These are phyloP conservation scores for Sigmodon hispidus DNA, from an alignment of 2,113 vertebrate genomes.

Conservation along the genomic window DNA sequence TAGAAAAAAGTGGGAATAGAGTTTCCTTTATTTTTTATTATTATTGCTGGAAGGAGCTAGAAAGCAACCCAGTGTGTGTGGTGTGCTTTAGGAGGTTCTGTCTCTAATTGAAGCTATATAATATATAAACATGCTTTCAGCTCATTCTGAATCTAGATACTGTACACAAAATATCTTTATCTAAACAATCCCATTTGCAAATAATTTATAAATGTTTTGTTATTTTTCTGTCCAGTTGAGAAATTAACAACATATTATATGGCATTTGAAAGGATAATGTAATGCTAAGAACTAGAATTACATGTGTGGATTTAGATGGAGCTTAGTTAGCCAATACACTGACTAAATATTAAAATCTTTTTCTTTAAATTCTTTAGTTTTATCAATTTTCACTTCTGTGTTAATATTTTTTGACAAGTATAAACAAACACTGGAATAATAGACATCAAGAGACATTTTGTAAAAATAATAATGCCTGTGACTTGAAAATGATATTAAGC, in stretches of 20 bases:
- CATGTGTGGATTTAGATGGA: background rate
- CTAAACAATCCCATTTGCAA: background rate
- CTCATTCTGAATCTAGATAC: background rate
- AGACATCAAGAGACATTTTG: slow-evolving; percentile 9
- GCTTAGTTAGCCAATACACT: background rate
- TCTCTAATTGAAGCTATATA: background rate
- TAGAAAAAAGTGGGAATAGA: background rate
- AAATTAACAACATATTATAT: background rate
- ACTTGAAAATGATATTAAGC: slow-evolving; percentile 64
- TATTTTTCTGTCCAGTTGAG: background rate
- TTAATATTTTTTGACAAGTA: slow-evolving; percentile 3
- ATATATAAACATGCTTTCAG: background rate
- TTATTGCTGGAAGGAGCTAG: background rate
- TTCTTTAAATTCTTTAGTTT: slow-evolving; percentile 34
- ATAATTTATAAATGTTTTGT: background rate
- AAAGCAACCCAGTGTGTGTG: background rate
- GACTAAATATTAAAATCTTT: slow-evolving; percentile 26
- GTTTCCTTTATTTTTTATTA: background rate
- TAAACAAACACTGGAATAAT: slow-evolving; percentile 35
- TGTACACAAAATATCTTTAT: background rate
- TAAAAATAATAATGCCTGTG: slow-evolving; percentile 29
- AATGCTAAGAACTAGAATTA: background rate
- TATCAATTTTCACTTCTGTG: slow-evolving; percentile 19
- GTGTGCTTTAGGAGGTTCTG: background rate
- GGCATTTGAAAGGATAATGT: background rate